Evolutionary conservation across 2,888 invertebrate genomes (phyloP).

Genomic region (Plebejus melissa): DNA sequence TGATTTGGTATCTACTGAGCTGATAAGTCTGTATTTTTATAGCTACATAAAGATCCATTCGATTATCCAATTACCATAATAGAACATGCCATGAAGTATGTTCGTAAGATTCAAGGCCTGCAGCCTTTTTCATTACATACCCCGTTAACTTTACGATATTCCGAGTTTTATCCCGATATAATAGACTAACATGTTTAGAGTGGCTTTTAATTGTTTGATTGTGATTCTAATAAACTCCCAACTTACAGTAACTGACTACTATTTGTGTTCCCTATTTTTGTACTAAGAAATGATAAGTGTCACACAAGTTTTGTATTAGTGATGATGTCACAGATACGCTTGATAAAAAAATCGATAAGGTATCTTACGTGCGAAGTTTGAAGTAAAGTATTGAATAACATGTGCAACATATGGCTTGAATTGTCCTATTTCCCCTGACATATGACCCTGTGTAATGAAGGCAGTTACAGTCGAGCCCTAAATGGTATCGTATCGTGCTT

Average conservation of each 20-base stretch:
- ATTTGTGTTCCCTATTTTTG: neutral
- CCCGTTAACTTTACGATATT: neutral
- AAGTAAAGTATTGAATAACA: slow-evolving; percentile 34
- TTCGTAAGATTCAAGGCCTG: slow-evolving; percentile 20
- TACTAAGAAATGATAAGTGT: slow-evolving; percentile 17
- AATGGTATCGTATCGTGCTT: slow-evolving; percentile 63
- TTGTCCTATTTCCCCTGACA: slow-evolving; percentile 71
- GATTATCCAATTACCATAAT: slow-evolving; percentile 24
- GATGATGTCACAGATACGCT: slow-evolving; percentile 19
- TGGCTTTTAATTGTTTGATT: slow-evolving; percentile 19
- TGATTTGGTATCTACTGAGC: slow-evolving; percentile 28
- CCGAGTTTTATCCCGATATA: neutral
- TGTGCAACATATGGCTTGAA: slow-evolving; percentile 58
- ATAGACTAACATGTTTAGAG: slow-evolving; percentile 20
- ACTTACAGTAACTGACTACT: slow-evolving; percentile 14
- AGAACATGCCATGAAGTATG: slow-evolving; percentile 25
- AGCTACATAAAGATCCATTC: slow-evolving; percentile 6
- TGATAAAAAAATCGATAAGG: slow-evolving; percentile 28
- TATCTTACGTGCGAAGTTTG: slow-evolving; percentile 18
- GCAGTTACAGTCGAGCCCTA: slow-evolving; percentile 68
- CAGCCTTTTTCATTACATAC: slow-evolving; percentile 17
- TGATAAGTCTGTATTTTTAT: slow-evolving; percentile 26
- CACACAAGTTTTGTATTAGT: slow-evolving; percentile 16
- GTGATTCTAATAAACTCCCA: neutral
- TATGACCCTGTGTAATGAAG: slow-evolving; percentile 68